Base-by-base conservation (phyloP, 2,888 invertebrate genomes). In the Pandemis heparana region DNA sequence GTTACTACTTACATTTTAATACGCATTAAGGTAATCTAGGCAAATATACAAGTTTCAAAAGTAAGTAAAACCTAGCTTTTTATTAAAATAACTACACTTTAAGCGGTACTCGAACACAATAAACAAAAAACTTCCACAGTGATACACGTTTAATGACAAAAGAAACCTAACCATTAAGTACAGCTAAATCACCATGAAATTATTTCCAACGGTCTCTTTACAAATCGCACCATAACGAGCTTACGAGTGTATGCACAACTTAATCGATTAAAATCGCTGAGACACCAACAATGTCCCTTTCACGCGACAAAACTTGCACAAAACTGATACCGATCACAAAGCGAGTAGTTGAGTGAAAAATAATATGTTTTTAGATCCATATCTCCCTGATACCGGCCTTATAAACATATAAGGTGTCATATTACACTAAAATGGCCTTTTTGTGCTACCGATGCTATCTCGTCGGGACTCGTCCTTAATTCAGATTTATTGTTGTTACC, bases 331-430 rank as follows among this genome's bases (percentile, higher is more conserved):
- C 38, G 46, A 76, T 76, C 74, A 65, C 69, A 70, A 70, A 59
- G 59, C 56, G 71, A 63, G 65, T 71, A 77, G 76, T 77, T 76
- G 74, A 77, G 77, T 77, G 78, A 75, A 78, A 78, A 78, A 74
- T 78, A 78, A 78, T 78, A 78, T 75, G 76, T 78, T 77, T 78
- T 73, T 66, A 75, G 78, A 78, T 78, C 51, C 38, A 39, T 74
- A 78, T 78, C 78, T 62, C 23, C 53, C 65, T 59, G 75, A 74
- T 75, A 69, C 75, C 67, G 76, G 71, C 74, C 70, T 74, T 75
- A 71, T 70, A 71, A 64, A 66, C 68, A 68, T 63, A 64, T 63
- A 39, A 43, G 56, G 77, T 77, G 75, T 77, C 77, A 66, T 65
- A 70, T 77, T 77, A 71, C 77, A 60, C 60, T 39, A 63, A 68